Percentiles rank a stretch among this genome's conserved stretches.
phyloP scores from a whole-genome alignment of 1,140 invertebrate species.

The Eurosta solidaginis region DNA sequence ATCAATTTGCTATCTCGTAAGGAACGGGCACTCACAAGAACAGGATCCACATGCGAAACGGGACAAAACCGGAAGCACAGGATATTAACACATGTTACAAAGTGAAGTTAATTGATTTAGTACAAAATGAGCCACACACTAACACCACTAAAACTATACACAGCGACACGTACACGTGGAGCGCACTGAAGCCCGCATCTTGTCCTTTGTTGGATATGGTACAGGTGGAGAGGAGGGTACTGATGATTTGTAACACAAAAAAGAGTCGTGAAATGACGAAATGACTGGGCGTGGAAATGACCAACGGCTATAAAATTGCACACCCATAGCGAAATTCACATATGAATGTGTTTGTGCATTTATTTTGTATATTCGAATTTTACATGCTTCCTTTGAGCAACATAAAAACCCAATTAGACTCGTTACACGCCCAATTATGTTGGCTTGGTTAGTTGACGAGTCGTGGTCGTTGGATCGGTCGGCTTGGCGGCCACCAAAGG shows the following conservation, averaged over 20 bases:
- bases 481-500: neutral
- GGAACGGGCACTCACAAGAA: neutral
- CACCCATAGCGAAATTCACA: neutral
- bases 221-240: neutral
- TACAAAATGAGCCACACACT: conserved; percentile 29
- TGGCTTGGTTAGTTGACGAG: neutral
- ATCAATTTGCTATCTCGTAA: conserved; percentile 19
- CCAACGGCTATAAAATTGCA: conserved; percentile 47
- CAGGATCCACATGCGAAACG: neutral
- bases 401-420: conserved; percentile 61
- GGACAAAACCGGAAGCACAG: conserved; percentile 45
- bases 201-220: neutral
- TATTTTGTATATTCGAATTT: conserved; percentile 30
- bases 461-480: neutral
- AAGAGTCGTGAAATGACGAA: neutral
- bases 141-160: neutral
- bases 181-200: neutral
- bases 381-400: conserved; percentile 42
- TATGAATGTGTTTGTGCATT: neutral
- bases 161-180: no score
- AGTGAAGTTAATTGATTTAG: conserved; percentile 52
- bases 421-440: conserved; percentile 59
- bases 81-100: conserved; percentile 58
- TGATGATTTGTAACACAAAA: neutral
- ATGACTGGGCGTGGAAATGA: conserved; percentile 44